Conservation (phyloP, 2,113 vertebrate genomes). For the Lichenostomus cassidix region DNA sequence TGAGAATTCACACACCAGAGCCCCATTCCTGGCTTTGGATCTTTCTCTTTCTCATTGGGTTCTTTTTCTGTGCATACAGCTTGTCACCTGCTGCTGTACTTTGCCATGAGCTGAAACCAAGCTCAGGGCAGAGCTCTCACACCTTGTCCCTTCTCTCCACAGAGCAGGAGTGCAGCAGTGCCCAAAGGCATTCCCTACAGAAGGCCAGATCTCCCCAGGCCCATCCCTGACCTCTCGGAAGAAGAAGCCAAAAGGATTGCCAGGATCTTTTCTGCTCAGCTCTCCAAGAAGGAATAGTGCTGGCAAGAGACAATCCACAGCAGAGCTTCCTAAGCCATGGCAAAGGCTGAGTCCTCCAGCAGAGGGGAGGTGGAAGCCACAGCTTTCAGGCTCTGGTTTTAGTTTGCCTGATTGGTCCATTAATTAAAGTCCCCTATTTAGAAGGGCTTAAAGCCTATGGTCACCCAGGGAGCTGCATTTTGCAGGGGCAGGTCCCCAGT, state of each 20-base stretch:
- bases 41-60: fast-evolving
- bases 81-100: fast-evolving
- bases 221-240: constrained; percentile 58
- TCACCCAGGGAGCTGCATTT: not conserved
- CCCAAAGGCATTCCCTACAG: not conserved
- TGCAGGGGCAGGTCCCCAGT: not conserved
- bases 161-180: constrained; percentile 29
- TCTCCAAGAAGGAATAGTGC: constrained; percentile 59
- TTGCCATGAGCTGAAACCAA: fast-evolving
- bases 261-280: constrained; percentile 85
- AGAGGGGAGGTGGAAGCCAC: not conserved
- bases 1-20: not conserved
- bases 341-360: fast-evolving
- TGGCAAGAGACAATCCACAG: fast-evolving
- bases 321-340: fast-evolving
- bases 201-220: constrained; percentile 52
- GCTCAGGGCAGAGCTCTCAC: fast-evolving
- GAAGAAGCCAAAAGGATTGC: constrained; percentile 85
- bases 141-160: not conserved
- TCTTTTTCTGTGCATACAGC: not conserved
- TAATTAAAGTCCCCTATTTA: not conserved
- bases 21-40: fast-evolving
- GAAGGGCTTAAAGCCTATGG: not conserved
- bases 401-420: not conserved
- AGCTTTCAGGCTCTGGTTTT: not conserved